These are phyloP conservation scores for Asbolus verrucosus DNA, from an alignment of 1,140 invertebrate species.

Conservation along the genomic window DNA sequence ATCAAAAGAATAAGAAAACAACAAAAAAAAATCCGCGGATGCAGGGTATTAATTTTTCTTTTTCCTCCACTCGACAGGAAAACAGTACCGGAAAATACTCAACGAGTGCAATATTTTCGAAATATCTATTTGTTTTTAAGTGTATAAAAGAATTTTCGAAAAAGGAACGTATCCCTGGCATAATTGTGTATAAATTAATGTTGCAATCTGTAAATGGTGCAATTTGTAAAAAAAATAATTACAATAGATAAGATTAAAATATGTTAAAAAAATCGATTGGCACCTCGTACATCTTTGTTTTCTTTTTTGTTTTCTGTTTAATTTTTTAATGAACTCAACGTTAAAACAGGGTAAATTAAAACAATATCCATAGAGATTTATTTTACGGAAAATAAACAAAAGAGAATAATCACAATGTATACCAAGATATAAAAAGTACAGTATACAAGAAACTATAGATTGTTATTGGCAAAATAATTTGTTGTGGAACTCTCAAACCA, in stretches of 20 bases:
- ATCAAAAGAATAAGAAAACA: slow-evolving; percentile 32
- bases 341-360: slow-evolving; percentile 62
- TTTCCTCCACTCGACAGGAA: slow-evolving; percentile 1
- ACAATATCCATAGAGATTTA: slow-evolving; percentile 58
- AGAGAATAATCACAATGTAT: slow-evolving; percentile 55
- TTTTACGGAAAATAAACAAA: slow-evolving; percentile 50
- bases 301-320: slow-evolving; percentile 47
- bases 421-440: slow-evolving; percentile 51
- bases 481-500: slow-evolving; percentile 39
- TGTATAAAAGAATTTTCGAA: slow-evolving; percentile 53
- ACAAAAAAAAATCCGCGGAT: slow-evolving; percentile 37
- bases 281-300: slow-evolving; percentile 60
- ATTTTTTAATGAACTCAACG: slow-evolving; percentile 30
- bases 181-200: slow-evolving; percentile 62
- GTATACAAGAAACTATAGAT: slow-evolving; percentile 52
- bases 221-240: slow-evolving; percentile 60
- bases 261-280: slow-evolving; percentile 48
- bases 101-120: slow-evolving; percentile 50
- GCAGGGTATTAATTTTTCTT: slow-evolving; percentile 53
- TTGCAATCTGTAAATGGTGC: slow-evolving; percentile 62
- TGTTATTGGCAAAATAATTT: slow-evolving; percentile 38
- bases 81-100: slow-evolving; percentile 55
- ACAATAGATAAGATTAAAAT: slow-evolving; percentile 54
- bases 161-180: slow-evolving; percentile 64
- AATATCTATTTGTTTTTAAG: slow-evolving; percentile 37